Evolutionary conservation across 1,140 invertebrate genomes (phyloP), one percentile per base, ranked within the genome.

Genomic region (Drosophila punjabiensis): DNA sequence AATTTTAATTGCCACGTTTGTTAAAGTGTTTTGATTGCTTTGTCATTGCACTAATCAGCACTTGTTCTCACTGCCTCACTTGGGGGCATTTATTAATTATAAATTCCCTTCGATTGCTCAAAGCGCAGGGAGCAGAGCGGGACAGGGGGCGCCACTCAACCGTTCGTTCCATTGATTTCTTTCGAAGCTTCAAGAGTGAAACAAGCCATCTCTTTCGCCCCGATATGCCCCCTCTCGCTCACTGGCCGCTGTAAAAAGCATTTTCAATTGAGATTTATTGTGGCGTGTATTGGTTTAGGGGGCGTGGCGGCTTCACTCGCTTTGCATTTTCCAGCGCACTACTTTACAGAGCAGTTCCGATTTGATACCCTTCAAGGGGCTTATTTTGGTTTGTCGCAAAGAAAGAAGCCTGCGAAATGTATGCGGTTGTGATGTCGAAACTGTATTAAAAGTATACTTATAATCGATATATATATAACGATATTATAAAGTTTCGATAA

Each of bases 191-290:
- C 71, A 89, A 90, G 64, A 66, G 77, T 80, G 79, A 71, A 81
- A 78, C 73, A 74, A 52, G 35, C 28, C 53, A 66, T 37, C 53
- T 60, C 67, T 35, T 14, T 55, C 37, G 13, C 43, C 11, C 7
- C 43, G 4, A n/a, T 33, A 30, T 32, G 52, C 33, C 47, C 39
- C 47, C 45, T 52, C 47, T 43, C 48, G 11, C 14, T 45, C 43
- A 43, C 67, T 68, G 53, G 45, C 33, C 56, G 55, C 70, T 74
- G 70, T 74, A 89, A 87, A 85, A 86, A 86, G 83, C 83, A 88
- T 89, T 89, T 79, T 86, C 86, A 89, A 89, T 89, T 89, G 86
- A 89, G 86, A 89, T 89, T 89, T 89, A 89, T 89, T 89, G 86
- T 84, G 79, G 86, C 86, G 86, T 89, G 86, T 79, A 82, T 75